Evolutionary conservation across 2,888 invertebrate species (phyloP).

Genomic region (Chrysodeixis includens): DNA sequence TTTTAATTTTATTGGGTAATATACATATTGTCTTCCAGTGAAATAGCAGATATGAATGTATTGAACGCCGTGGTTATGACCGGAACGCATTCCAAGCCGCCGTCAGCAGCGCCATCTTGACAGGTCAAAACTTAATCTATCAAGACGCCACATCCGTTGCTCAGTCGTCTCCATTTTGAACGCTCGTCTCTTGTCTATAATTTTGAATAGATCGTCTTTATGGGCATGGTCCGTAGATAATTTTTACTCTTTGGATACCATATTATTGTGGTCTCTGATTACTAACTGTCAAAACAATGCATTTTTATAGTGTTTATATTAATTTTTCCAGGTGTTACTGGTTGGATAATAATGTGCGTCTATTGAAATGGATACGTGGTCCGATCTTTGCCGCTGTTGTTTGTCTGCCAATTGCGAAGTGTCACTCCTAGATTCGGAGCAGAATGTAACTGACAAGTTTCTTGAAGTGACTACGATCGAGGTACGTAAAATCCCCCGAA

Average conservation of each 20-base stretch:
- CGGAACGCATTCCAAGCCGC: conserved; percentile 21
- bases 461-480: conserved; percentile 80
- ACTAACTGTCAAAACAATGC: conserved; percentile 83
- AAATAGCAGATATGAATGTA: not conserved
- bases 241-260: conserved; percentile 86
- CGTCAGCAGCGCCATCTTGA: conserved; percentile 43
- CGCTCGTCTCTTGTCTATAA: conserved; percentile 86
- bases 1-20: not conserved
- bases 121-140: conserved; percentile 26
- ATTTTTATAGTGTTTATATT: conserved; percentile 64
- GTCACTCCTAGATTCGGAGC: conserved; percentile 78
- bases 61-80: conserved; percentile 14
- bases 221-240: conserved; percentile 89
- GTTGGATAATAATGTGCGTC: conserved; percentile 72
- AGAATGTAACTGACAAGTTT: conserved; percentile 78
- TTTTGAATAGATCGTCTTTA: conserved; percentile 86
- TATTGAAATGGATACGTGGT: conserved; percentile 84
- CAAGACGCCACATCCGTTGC: conserved; percentile 58
- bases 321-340: conserved; percentile 77
- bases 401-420: conserved; percentile 81
- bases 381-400: conserved; percentile 85
- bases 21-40: too few species aligned
- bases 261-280: conserved; percentile 81
- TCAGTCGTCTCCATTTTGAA: conserved; percentile 80
- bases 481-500: conserved; percentile 62